Percentiles rank a stretch among this genome's conserved stretches.
phyloP scores from a whole-genome alignment of 2,797 vertebrate species.

The Thamnophis elegans region DNA sequence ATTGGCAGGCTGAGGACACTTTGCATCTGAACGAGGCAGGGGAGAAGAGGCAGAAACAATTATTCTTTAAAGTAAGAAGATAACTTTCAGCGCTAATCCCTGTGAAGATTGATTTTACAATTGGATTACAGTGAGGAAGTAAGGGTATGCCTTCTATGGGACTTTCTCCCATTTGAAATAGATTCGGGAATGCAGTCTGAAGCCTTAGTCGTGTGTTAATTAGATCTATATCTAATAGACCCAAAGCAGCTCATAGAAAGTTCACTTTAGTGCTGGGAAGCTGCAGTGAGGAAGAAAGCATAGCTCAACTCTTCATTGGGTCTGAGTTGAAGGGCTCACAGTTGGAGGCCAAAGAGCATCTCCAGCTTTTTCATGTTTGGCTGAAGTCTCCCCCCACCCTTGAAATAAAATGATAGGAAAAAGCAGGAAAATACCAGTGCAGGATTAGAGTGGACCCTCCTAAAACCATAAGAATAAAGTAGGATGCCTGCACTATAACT shows the following conservation, averaged over 20 bases:
- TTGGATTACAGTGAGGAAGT: background rate
- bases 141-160: background rate
- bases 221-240: background rate
- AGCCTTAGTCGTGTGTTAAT: background rate
- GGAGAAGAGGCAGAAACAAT: background rate
- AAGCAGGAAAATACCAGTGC: background rate
- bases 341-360: background rate
- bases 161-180: background rate
- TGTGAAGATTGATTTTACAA: background rate
- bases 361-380: background rate
- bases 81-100: background rate
- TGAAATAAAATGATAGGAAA: background rate
- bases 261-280: background rate
- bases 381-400: background rate
- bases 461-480: background rate
- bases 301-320: background rate
- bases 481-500: background rate
- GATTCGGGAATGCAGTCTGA: background rate
- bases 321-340: background rate
- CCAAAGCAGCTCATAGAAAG: background rate
- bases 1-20: slow-evolving; percentile 51
- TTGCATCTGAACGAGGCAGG: slow-evolving; percentile 37
- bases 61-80: background rate
- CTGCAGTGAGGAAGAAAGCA: no score
- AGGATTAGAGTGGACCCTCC: background rate